A percentile compares a stretch with the other conserved stretches of the same genome.
These are phyloP conservation scores for Chloroclystis v-ata DNA, from an alignment of 2,888 invertebrate species.

Conservation along the genomic window DNA sequence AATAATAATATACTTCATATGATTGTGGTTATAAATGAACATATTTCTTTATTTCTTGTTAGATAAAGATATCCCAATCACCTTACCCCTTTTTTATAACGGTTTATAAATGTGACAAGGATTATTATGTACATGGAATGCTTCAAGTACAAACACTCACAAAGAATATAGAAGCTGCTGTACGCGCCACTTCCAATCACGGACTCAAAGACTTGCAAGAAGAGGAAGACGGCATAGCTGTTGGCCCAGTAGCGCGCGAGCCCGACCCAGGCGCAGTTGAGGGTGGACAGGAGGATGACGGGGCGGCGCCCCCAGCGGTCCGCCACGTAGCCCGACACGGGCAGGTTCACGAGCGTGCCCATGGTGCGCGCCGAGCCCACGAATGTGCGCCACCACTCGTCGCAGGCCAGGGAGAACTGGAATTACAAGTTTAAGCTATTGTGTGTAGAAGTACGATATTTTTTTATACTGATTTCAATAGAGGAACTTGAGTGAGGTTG, in stretches of 20 bases:
- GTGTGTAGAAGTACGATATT: no score
- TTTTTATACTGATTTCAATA: no score
- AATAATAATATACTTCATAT: no score
- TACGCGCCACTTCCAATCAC: conserved; percentile 73
- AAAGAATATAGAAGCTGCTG: conserved; percentile 68
- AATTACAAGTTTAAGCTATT: no score
- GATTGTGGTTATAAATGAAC: no score
- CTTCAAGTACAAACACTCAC: conserved; percentile 37
- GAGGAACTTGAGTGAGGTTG: no score
- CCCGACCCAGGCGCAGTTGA: conserved; percentile 65
- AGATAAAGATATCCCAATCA: no score
- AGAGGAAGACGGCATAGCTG: conserved; percentile 74
- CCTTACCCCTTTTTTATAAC: no score
- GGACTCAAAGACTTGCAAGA: conserved; percentile 73
- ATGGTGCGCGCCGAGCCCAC: conserved; percentile 84
- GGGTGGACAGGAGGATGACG: conserved; percentile 66
- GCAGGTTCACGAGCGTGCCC: conserved; percentile 83
- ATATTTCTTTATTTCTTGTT: no score
- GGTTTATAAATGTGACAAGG: no score
- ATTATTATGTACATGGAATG: no score
- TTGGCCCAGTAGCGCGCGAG: conserved; percentile 74
- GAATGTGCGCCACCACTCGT: conserved; percentile 83
- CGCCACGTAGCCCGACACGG: conserved; percentile 82
- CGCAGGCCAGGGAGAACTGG: conserved; percentile 81
- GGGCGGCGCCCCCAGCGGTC: conserved; percentile 79